These are phyloP conservation scores for Pygoscelis antarcticus DNA, from an alignment of 2,113 vertebrate genomes.

Conservation along the genomic window DNA sequence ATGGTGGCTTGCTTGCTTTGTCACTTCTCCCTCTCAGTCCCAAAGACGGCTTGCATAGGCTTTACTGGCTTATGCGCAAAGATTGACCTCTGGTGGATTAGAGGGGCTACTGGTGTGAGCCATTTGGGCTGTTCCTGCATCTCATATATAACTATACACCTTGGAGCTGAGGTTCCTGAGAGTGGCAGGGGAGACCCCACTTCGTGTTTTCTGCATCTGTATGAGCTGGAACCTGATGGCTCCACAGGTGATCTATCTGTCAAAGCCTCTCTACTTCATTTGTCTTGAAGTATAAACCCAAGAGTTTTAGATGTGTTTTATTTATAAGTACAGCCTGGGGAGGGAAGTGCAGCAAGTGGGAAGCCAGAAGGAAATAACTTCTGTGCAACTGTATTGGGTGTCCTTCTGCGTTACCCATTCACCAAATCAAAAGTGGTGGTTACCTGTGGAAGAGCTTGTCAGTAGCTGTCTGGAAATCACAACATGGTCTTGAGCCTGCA, in stretches of 20 bases:
- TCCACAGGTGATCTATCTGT: background rate
- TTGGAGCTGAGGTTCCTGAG: background rate
- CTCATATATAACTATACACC: background rate
- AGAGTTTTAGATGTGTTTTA: background rate
- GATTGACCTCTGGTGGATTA: conserved; percentile 13
- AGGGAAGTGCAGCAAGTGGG: background rate
- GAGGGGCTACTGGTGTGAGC: background rate
- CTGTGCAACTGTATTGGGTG: background rate
- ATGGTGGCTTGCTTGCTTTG: background rate
- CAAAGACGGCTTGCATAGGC: background rate
- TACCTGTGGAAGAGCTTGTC: background rate
- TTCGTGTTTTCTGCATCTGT: background rate
- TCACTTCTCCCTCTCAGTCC: background rate
- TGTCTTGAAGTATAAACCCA: background rate
- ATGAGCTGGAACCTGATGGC: background rate
- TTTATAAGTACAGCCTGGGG: background rate
- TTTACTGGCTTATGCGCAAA: background rate
- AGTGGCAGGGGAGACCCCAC: background rate
- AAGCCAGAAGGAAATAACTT: background rate
- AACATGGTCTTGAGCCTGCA: background rate
- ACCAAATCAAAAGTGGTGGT: background rate
- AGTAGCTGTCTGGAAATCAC: background rate
- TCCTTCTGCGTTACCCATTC: background rate
- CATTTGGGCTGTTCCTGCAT: background rate
- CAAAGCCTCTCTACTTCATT: background rate